Conservation (phyloP, 2,888 invertebrate genomes). For the Hesperia comma region DNA sequence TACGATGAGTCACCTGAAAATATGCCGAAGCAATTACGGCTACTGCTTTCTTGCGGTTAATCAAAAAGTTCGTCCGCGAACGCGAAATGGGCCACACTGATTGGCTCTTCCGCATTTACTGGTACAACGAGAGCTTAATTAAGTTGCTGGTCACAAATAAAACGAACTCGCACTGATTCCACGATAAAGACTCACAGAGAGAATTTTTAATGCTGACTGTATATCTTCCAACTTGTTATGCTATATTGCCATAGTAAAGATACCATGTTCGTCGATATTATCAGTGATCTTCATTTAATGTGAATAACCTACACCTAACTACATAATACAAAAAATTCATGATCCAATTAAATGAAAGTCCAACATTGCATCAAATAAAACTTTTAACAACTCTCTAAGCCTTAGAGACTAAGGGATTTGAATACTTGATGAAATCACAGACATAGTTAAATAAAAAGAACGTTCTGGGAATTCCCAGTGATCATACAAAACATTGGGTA, state of each 20-base stretch:
- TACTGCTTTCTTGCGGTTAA: slow-evolving; percentile 36
- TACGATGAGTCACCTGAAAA: slow-evolving; percentile 31
- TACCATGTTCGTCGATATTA: too few species aligned
- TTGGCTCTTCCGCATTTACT: slow-evolving; percentile 38
- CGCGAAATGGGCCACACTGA: slow-evolving; percentile 33
- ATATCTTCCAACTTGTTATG: slow-evolving; percentile 1
- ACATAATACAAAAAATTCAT: too few species aligned
- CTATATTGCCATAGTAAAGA: not conserved
- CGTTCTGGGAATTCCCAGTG: not conserved
- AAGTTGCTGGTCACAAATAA: slow-evolving; percentile 36
- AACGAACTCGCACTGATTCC: slow-evolving; percentile 31
- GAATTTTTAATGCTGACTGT: slow-evolving; percentile 25
- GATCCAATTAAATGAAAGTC: too few species aligned
- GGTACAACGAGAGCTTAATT: slow-evolving; percentile 34
- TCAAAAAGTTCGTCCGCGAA: slow-evolving; percentile 35
- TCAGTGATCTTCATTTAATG: too few species aligned
- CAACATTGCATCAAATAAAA: too few species aligned
- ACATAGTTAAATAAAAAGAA: not conserved
- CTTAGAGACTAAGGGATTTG: not conserved
- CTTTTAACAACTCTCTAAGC: too few species aligned
- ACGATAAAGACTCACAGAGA: slow-evolving; percentile 29
- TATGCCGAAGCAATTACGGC: slow-evolving; percentile 34
- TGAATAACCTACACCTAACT: too few species aligned
- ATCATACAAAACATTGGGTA: not conserved
- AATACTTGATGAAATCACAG: not conserved